Percentiles rank a stretch among this genome's conserved stretches.
phyloP scores from a whole-genome alignment of 2,888 invertebrate genomes.

The Andrena trimmerana region DNA sequence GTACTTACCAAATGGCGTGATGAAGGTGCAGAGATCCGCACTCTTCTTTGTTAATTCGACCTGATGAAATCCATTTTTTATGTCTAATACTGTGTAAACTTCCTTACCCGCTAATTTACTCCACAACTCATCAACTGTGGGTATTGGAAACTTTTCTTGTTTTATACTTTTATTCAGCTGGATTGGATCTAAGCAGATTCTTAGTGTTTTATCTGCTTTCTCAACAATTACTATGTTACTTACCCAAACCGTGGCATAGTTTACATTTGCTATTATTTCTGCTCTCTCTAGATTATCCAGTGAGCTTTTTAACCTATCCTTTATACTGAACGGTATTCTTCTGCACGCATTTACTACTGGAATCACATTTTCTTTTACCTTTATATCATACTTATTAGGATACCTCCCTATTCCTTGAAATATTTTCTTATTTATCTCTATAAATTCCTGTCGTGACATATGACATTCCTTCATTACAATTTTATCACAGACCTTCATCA shows the following conservation, averaged over 20 bases:
- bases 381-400: slow-evolving; percentile 12
- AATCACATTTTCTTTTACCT: slow-evolving; percentile 5
- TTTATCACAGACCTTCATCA: neutral
- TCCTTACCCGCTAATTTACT: slow-evolving; percentile 33
- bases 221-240: slow-evolving; percentile 41
- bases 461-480: neutral
- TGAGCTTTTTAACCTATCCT: neutral
- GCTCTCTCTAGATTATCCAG: neutral
- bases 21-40: slow-evolving; percentile 52
- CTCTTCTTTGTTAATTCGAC: slow-evolving; percentile 48
- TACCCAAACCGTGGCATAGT: slow-evolving; percentile 45
- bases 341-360: slow-evolving; percentile 2
- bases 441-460: neutral
- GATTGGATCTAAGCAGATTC: slow-evolving; percentile 38
- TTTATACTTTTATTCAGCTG: slow-evolving; percentile 8
- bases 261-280: slow-evolving; percentile 39
- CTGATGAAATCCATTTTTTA: slow-evolving; percentile 62
- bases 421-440: neutral
- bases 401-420: slow-evolving; percentile 15
- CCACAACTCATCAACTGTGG: neutral
- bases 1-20: slow-evolving; percentile 67
- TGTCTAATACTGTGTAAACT: slow-evolving; percentile 50
- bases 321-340: slow-evolving; percentile 14
- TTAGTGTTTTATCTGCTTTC: slow-evolving; percentile 29
- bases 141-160: neutral